Evolutionary conservation across 2,888 invertebrate genomes (phyloP).

Genomic region (Clanis bilineata): DNA sequence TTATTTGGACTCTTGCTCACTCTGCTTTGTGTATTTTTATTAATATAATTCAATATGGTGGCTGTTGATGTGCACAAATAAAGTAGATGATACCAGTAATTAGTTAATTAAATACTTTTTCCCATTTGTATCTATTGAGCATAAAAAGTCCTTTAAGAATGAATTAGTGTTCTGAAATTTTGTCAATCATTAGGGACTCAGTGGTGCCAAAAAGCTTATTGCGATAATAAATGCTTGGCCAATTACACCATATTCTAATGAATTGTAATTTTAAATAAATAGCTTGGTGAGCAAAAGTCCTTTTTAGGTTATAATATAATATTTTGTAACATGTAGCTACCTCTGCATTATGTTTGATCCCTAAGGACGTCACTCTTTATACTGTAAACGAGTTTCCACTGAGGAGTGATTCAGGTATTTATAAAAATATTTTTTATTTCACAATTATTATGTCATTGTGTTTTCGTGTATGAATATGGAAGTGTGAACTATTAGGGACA

Average conservation of each 20-base stretch:
- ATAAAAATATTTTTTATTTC: conserved; percentile 63
- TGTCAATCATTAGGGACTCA: background rate
- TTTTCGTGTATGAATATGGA: conserved; percentile 54
- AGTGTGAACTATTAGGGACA: conserved; percentile 59
- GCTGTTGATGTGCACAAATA: conserved; percentile 5
- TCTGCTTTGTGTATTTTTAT: conserved; percentile 35
- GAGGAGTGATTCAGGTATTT: conserved; percentile 80
- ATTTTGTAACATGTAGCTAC: conserved; percentile 61
- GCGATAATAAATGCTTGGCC: background rate
- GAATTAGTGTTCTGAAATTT: background rate
- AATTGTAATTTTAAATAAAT: background rate
- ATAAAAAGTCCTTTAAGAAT: background rate
- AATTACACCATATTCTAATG: background rate
- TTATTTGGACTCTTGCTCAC: conserved; percentile 31
- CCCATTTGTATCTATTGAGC: background rate
- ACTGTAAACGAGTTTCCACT: conserved; percentile 71
- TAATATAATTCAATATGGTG: background rate
- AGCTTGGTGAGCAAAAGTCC: conserved; percentile 14
- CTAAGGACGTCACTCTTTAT: conserved; percentile 63
- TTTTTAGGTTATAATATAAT: conserved; percentile 35
- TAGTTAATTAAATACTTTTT: background rate
- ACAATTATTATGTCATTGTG: conserved; percentile 55
- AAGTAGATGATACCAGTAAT: background rate
- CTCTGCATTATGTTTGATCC: conserved; percentile 57
- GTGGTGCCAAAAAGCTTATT: conserved; percentile 6